Conservation (phyloP, 2,888 invertebrate genomes). For the Cynaeus angustus region DNA sequence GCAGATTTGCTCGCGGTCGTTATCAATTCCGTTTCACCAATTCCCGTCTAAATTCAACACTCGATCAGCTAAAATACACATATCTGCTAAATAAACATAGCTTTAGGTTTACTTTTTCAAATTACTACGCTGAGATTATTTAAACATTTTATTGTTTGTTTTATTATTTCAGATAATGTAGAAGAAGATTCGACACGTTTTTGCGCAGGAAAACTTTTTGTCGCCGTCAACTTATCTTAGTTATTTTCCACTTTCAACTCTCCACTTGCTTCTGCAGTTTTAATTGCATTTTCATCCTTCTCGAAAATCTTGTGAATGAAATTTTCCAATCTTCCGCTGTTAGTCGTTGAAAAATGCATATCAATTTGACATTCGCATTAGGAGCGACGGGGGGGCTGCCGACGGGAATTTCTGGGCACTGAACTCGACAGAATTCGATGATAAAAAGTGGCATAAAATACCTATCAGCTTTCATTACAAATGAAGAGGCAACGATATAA, state of each 20-base stretch:
- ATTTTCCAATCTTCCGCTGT: constrained; percentile 18
- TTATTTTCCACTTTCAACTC: no score
- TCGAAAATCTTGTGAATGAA: background rate
- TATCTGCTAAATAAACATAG: constrained; percentile 47
- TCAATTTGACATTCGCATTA: constrained; percentile 32
- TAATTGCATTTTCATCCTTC: constrained; percentile 20
- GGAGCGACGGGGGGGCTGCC: constrained; percentile 14
- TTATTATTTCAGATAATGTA: constrained; percentile 36
- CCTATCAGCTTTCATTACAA: constrained; percentile 43
- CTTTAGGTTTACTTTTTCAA: constrained; percentile 47
- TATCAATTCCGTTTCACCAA: constrained; percentile 48
- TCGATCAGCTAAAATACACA: constrained; percentile 47
- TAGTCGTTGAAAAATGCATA: constrained; percentile 25
- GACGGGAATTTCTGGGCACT: constrained; percentile 26
- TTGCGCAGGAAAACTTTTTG: background rate
- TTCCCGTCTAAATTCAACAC: constrained; percentile 48
- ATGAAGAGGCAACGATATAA: constrained; percentile 40
- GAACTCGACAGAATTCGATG: constrained; percentile 37
- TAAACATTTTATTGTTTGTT: constrained; percentile 43
- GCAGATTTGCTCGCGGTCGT: constrained; percentile 49
- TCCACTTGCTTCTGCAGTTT: no score
- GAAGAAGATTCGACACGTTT: constrained; percentile 27
- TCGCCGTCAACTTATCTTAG: no score
- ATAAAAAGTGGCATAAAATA: constrained; percentile 44
- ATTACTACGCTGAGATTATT: constrained; percentile 43